Percentiles rank a stretch among this genome's conserved stretches.
phyloP scores from a whole-genome alignment of 2,797 vertebrate species.

The Micropoecilia bifurca region DNA sequence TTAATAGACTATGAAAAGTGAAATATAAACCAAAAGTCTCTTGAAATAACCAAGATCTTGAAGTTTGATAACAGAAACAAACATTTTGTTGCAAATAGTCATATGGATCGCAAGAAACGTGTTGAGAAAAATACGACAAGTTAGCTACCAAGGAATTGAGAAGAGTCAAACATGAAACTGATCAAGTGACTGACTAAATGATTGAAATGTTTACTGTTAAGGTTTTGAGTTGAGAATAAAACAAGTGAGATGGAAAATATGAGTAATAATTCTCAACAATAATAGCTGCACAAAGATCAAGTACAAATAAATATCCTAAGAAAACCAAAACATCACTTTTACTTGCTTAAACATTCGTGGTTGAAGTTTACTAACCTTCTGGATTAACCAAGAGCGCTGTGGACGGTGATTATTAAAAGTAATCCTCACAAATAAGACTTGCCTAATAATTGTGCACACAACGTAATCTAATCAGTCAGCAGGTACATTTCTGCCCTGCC shows the following conservation, averaged over 20 bases:
- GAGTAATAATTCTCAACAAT: neutral
- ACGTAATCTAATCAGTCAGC: neutral
- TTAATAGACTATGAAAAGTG: neutral
- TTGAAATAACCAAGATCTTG: neutral
- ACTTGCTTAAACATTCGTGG: neutral
- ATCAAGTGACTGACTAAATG: too few species aligned
- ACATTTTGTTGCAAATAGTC: neutral
- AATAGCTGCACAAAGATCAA: neutral
- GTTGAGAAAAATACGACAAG: neutral
- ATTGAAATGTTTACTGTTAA: neutral
- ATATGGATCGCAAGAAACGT: neutral
- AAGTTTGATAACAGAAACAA: neutral
- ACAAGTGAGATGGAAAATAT: neutral
- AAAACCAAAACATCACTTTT: slow-evolving; percentile 1
- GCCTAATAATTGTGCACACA: slow-evolving; percentile 1
- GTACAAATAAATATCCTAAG: neutral
- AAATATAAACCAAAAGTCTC: neutral
- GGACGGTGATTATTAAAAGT: neutral
- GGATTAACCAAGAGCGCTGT: neutral
- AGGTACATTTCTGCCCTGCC: slow-evolving; percentile 19
- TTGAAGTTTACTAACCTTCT: neutral
- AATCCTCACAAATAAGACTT: neutral
- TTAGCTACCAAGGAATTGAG: too few species aligned
- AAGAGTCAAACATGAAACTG: too few species aligned
- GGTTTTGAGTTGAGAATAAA: neutral